phyloP scores from a whole-genome alignment of 2,113 vertebrate species.

The Stomatorhinus ivindoensis region DNA sequence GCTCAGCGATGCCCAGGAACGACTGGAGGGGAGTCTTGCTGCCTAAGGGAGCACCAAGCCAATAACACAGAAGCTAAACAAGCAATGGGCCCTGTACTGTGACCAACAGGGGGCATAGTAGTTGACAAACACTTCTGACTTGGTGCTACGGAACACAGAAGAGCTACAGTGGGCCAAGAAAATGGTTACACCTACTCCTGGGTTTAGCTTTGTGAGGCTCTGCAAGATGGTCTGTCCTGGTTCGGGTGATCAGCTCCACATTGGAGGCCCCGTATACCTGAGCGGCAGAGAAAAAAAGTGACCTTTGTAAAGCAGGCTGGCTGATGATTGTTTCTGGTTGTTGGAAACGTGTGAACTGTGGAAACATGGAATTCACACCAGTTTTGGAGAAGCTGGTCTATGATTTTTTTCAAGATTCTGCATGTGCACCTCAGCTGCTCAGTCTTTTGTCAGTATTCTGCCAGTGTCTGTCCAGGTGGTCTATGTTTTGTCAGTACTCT shows the following conservation, averaged over 20 bases:
- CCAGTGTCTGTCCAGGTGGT: background rate
- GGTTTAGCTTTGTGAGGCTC: conserved; percentile 93
- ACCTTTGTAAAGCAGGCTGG: background rate
- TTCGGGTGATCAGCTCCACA: conserved; percentile 91
- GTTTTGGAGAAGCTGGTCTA: background rate
- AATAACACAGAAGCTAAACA: background rate
- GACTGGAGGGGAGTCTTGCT: conserved; percentile 92
- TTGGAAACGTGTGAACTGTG: background rate
- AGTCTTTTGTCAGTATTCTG: no score
- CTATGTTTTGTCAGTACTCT: background rate
- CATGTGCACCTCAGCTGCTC: background rate
- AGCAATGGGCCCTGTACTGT: background rate
- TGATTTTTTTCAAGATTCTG: background rate
- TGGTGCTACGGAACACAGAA: background rate
- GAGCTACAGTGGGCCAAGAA: background rate
- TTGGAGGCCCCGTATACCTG: conserved; percentile 96
- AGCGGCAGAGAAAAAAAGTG: conserved; percentile 2
- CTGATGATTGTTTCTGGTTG: background rate
- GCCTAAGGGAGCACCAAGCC: conserved; percentile 53
- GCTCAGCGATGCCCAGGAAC: conserved; percentile 93
- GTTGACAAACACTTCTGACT: background rate
- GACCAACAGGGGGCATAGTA: background rate
- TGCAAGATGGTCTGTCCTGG: conserved; percentile 87
- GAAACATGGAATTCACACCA: background rate
- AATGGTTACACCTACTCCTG: conserved; percentile 64